Base-by-base conservation (phyloP, 1,140 invertebrate species). In the Euura saliciscinereae region DNA sequence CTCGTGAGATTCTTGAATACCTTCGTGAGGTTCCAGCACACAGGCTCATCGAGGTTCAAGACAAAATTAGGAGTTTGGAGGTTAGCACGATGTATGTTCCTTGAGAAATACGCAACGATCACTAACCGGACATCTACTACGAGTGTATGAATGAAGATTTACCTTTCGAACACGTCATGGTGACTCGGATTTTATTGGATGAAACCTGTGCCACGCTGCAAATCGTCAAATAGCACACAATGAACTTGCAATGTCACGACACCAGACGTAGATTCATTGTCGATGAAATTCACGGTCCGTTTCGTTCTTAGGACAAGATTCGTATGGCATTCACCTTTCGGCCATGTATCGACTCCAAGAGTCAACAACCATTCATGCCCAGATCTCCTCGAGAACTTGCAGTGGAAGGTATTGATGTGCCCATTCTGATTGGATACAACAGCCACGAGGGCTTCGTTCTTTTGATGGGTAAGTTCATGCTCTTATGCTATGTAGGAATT, bases 361-460 rank as follows among this genome's bases (percentile, higher is more conserved):
- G 76, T 67, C 1, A 13, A 3, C 70, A 79, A 13, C 80, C 82
- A 10, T 77, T 88, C 59, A 73, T 89, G 11, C 78, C 82, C 4
- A 73, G 81, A 68, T 59, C 78, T 44, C 81, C 81, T 4, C 45
- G 64, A 44, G 71, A 79, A 42, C 68, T 85, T 43, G 76, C 76
- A 66, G 87, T 85, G 68, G 85, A 83, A 70, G 84, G 86, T 65
- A 77, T 87, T 45, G 85, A 89, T 66, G 84, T 92, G 2, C 91
- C 91, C 2, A 77, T 91, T 45, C 86, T 92, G 13, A 81, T 88
- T 44, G 92, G 92, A 0, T 89, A 90, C 65, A 90, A 87, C 74
- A 85, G 85, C n/a, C 84, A 85, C 77, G 87, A 88, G 78, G 84
- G 84, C 2, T 59, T 83, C 65, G 69, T 89, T 3, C 77, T 88